These are phyloP conservation scores for Lomographa bimaculata DNA, from an alignment of 2,888 invertebrate species.

Conservation along the genomic window DNA sequence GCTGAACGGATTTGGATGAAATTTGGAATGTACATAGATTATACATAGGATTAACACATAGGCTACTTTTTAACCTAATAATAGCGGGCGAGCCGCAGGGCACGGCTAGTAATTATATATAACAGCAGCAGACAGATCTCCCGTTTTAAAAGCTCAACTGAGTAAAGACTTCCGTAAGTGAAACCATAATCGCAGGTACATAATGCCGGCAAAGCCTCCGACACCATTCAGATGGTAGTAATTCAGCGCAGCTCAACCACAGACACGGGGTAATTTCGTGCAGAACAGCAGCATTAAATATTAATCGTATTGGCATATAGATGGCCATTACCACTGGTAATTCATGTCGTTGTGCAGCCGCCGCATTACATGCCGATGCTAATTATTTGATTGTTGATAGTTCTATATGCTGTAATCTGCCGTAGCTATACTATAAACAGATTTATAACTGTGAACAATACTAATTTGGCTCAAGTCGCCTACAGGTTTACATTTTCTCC, in stretches of 20 bases:
- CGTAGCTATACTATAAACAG: no score
- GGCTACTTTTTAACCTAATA: no score
- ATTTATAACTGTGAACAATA: slow-evolving; percentile 7
- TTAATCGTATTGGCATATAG: slow-evolving; percentile 77
- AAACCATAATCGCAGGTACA: slow-evolving; percentile 36
- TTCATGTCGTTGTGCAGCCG: slow-evolving; percentile 54
- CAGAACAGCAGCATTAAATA: slow-evolving; percentile 77
- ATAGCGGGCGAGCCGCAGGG: no score
- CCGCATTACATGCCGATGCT: slow-evolving; percentile 52
- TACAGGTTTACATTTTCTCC: slow-evolving; percentile 18
- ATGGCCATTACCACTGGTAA: slow-evolving; percentile 67
- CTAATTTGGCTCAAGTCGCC: slow-evolving; percentile 10
- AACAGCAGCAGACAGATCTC: not conserved
- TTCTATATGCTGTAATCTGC: slow-evolving; percentile 1
- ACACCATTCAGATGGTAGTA: slow-evolving; percentile 67
- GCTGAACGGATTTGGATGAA: no score
- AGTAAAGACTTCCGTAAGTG: slow-evolving; percentile 19
- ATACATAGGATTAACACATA: no score
- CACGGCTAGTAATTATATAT: no score
- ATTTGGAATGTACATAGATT: no score
- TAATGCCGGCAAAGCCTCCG: slow-evolving; percentile 54
- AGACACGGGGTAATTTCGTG: slow-evolving; percentile 69
- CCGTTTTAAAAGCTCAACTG: not conserved
- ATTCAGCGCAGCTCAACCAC: slow-evolving; percentile 71
- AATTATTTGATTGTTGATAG: slow-evolving; percentile 59